phyloP scores from a whole-genome alignment of 1,140 invertebrate species.

The Leptopilina clavipes region DNA sequence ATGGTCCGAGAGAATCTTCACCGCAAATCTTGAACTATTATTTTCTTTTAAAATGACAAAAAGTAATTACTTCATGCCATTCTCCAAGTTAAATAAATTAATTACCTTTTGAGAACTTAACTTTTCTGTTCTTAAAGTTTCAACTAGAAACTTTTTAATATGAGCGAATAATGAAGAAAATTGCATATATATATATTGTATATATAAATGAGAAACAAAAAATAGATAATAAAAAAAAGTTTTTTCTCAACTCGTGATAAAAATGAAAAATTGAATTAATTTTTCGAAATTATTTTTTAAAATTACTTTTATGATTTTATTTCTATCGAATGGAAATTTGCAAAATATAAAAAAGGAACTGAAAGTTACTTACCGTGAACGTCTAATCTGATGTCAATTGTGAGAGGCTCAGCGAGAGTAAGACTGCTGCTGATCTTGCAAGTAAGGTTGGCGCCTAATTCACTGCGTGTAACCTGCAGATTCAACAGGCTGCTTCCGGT shows the following conservation, averaged over 20 bases:
- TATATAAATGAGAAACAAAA: too few species aligned
- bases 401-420: conserved; percentile 81
- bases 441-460: conserved; percentile 84
- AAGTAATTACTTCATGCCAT: background rate
- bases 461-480: conserved; percentile 83
- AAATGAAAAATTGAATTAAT: too few species aligned
- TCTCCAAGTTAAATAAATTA: conserved; percentile 15
- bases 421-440: conserved; percentile 85
- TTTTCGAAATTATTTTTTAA: too few species aligned
- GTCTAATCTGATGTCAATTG: conserved; percentile 81
- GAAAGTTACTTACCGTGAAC: conserved; percentile 83
- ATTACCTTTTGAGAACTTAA: background rate
- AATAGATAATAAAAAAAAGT: too few species aligned
- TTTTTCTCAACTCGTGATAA: too few species aligned
- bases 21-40: conserved; percentile 8
- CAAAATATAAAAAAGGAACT: conserved; percentile 31
- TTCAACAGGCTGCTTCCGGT: conserved; percentile 79
- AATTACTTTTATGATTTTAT: too few species aligned
- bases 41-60: conserved; percentile 12
- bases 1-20: background rate
- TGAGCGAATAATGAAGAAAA: background rate
- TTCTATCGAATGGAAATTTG: too few species aligned
- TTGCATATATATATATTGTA: background rate
- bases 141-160: background rate
- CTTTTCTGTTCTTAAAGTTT: background rate